Evolutionary conservation across 64 coral and sea anemone genomes (phyloP), one percentile per base, ranked within the genome.

Genomic region (Pocillopora damicornis): DNA sequence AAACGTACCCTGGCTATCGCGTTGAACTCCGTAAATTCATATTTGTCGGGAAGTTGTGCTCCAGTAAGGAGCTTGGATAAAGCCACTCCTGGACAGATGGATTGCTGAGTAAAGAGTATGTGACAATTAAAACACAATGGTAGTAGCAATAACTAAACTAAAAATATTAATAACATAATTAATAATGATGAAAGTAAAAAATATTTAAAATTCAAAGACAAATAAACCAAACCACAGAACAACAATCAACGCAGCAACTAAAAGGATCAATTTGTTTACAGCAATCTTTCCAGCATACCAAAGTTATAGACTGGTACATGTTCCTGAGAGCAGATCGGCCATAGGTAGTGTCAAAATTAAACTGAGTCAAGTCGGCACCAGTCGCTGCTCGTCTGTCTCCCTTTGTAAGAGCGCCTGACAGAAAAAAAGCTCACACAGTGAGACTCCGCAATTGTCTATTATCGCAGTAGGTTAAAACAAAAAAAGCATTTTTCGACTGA

Each of bases 261-360:
- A 51, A 51, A 51, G 42, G 42, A 51, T 51, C 42, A 51, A 51
- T 51, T 79, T 20, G 5, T 22, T 57, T 30, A 11, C 45, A 57
- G 8, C 77, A 59, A 34, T 13, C 45, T 20, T 18, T 57, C 35
- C 13, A 37, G 36, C 87, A 86, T 62, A 98, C 95, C 86, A 88
- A 74, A 68, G 92, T 91, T 22, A 98, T 89, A 13, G 89, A 86
- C 5, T 90, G 89, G 56, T 98, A 98, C 95, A 98, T 98, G 20
- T 93, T 90, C 45, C 95, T 91, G 4, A 98, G 81, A 6, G 95
- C 95, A 38, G 88, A 94, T 30, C 95, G 89, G 15, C 95, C 95
- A 59, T 94, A 98, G 9, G 89, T 86, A 11, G 95, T 98, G 73
- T 98, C 93, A 82, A 98, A 98, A 79, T 98, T 98, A 15, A 98